phyloP scores from a whole-genome alignment of 2,113 vertebrate species.

The Nothocercus nigrocapillus region DNA sequence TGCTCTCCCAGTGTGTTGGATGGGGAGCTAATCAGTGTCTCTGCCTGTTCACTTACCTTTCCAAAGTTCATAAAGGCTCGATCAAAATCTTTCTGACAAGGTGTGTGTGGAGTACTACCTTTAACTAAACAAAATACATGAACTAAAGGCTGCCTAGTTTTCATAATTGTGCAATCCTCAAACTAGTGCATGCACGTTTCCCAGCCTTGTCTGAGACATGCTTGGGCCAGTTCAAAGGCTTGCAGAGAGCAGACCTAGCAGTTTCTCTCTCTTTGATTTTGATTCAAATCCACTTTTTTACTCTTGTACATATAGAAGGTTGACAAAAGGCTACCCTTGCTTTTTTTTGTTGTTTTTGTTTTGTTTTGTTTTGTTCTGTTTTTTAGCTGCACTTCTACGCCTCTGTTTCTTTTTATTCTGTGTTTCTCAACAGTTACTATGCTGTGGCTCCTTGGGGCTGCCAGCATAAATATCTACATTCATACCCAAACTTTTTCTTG shows the following conservation, averaged over 20 bases:
- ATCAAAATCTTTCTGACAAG: not conserved
- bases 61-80: not conserved
- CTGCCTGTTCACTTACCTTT: not conserved
- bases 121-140: conserved; percentile 7
- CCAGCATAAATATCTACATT: conserved; percentile 2
- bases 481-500: conserved; percentile 8
- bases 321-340: not conserved
- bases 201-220: conserved; percentile 25
- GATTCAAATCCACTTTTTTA: conserved; percentile 14
- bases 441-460: not conserved
- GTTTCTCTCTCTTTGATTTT: conserved; percentile 49
- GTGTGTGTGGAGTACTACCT: not conserved
- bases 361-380: not conserved
- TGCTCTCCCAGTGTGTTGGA: not conserved
- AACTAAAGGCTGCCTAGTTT: conserved; percentile 37
- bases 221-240: conserved; percentile 60
- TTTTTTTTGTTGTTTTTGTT: not conserved
- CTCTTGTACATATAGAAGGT: not conserved
- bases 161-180: conserved; percentile 48
- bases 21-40: not conserved
- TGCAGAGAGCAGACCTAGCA: conserved; percentile 35
- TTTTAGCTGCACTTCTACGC: not conserved
- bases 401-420: not conserved
- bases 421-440: not conserved
- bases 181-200: conserved; percentile 20